Evolutionary conservation across 2,797 vertebrate species (phyloP).

Genomic region (Pantherophis alleghaniensis): DNA sequence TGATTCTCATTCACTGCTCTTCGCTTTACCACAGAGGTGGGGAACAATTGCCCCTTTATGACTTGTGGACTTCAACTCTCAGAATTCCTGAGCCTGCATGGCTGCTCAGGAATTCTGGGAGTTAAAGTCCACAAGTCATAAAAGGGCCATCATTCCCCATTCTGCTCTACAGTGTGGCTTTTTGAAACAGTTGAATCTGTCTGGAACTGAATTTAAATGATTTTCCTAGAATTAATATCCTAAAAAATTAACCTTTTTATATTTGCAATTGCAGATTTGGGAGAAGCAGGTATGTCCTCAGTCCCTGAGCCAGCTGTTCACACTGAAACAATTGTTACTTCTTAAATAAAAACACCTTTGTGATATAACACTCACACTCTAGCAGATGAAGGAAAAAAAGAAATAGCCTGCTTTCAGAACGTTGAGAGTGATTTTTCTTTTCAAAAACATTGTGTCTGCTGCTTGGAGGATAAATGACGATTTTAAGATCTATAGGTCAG

Average conservation of each 20-base stretch:
- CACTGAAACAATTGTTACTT: neutral
- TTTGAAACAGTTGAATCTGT: neutral
- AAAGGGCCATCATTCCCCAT: neutral
- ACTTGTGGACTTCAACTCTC: neutral
- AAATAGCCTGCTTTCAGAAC: neutral
- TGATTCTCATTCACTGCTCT: neutral
- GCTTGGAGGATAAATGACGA: neutral
- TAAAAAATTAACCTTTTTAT: neutral
- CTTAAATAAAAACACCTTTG: neutral
- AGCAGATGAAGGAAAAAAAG: neutral
- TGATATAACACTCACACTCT: neutral
- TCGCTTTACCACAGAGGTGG: neutral
- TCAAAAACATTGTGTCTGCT: neutral
- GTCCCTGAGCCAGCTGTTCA: neutral
- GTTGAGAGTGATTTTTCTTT: neutral
- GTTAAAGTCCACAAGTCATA: neutral
- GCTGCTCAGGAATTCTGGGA: neutral
- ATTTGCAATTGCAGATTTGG: neutral
- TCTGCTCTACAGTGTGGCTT: neutral
- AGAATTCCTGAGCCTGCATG: no score
- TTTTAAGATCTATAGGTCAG: conserved; percentile 21
- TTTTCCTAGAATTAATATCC: neutral
- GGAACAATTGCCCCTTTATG: neutral
- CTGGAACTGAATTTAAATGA: neutral
- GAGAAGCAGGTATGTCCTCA: neutral